Evolutionary conservation across 2,113 vertebrate genomes (phyloP).

Genomic region (Cyrtonyx montezumae): DNA sequence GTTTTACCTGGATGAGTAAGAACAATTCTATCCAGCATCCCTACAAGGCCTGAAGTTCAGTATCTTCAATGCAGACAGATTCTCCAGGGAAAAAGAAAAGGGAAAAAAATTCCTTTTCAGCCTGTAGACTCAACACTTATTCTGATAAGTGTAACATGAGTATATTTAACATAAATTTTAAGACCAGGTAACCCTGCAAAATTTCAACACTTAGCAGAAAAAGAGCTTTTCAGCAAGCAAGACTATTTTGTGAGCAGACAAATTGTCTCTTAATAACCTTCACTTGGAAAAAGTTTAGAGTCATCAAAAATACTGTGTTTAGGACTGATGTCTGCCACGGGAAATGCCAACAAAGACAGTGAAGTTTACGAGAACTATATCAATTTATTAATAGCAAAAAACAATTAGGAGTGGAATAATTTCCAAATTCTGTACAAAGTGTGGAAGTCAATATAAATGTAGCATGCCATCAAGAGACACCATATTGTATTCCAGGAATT

Average conservation of each 20-base stretch:
- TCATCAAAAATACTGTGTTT: background rate
- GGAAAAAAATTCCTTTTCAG: background rate
- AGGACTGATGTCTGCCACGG: background rate
- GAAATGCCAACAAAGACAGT: background rate
- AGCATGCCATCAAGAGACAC: background rate
- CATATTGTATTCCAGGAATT: background rate
- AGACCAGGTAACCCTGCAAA: background rate
- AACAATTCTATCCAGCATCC: background rate
- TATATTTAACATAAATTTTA: background rate
- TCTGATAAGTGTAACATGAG: background rate
- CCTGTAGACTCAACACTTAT: background rate
- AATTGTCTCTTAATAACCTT: background rate
- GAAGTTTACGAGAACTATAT: background rate
- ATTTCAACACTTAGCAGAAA: background rate
- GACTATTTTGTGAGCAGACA: background rate
- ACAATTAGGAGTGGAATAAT: background rate
- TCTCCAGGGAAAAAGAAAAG: background rate
- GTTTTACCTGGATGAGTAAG: background rate
- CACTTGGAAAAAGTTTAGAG: background rate
- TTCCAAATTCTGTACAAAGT: constrained; percentile 5
- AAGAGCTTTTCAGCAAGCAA: background rate
- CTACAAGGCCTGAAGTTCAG: background rate
- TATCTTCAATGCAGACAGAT: background rate
- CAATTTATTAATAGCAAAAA: background rate
- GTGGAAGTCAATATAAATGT: background rate